Conservation (phyloP, 2,888 invertebrate species). For the Caenorhabditis sulstoni region DNA sequence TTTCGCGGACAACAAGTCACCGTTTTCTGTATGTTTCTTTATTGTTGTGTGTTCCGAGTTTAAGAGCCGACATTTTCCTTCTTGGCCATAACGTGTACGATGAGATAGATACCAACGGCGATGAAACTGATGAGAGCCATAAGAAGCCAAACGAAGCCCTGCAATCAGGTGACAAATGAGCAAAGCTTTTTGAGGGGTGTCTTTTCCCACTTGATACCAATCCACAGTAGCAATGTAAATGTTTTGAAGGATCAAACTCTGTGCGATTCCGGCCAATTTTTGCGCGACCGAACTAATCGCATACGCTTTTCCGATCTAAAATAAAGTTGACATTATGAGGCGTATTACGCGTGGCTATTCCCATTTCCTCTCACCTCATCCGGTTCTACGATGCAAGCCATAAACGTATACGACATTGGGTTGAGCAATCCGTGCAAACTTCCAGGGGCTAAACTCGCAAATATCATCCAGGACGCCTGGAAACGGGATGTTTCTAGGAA, state of each 20-base stretch:
- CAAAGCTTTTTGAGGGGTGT: not conserved
- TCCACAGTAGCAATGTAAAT: slow-evolving; percentile 77
- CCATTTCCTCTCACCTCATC: slow-evolving; percentile 67
- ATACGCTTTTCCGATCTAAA: slow-evolving; percentile 76
- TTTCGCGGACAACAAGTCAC: slow-evolving; percentile 24
- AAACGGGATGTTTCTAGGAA: slow-evolving; percentile 25
- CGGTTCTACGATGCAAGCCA: slow-evolving; percentile 74
- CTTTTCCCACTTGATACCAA: slow-evolving; percentile 79
- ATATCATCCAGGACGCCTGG: slow-evolving; percentile 74
- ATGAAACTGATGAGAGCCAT: slow-evolving; percentile 69
- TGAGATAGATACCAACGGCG: slow-evolving; percentile 69
- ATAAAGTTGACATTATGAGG: too few relatives aligned
- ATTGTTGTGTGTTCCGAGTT: slow-evolving; percentile 21
- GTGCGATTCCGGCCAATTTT: slow-evolving; percentile 73
- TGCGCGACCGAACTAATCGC: slow-evolving; percentile 75
- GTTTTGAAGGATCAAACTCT: slow-evolving; percentile 74
- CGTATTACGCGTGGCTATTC: not conserved
- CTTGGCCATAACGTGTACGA: slow-evolving; percentile 73
- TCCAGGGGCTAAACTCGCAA: slow-evolving; percentile 73
- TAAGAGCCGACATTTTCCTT: slow-evolving; percentile 66
- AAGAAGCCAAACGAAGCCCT: slow-evolving; percentile 78
- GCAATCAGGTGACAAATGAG: slow-evolving; percentile 44
- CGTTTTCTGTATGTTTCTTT: slow-evolving; percentile 25
- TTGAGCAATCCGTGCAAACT: slow-evolving; percentile 76
- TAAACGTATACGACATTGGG: slow-evolving; percentile 76